Conservation (phyloP, 1,140 invertebrate species). For the Lepidurus packardi region DNA sequence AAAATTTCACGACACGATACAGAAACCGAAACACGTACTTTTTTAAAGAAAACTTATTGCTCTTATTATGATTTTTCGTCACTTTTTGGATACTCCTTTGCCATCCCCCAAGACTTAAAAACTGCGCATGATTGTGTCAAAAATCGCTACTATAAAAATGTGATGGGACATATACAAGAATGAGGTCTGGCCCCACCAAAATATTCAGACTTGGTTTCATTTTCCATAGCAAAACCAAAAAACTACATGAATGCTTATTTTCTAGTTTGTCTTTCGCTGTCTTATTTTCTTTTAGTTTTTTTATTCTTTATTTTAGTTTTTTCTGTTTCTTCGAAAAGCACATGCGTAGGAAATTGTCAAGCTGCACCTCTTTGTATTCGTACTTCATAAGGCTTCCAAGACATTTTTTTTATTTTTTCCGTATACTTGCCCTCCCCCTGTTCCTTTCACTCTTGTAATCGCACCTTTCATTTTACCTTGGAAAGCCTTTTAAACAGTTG, state of each 20-base stretch:
- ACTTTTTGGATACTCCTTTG: not conserved
- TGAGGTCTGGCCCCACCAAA: conserved; percentile 24
- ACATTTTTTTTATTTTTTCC: conserved; percentile 23
- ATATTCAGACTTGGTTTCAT: not conserved
- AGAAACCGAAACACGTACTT: not conserved
- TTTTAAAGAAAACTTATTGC: not conserved
- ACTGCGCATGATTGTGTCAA: conserved; percentile 14
- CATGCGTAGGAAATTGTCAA: not conserved
- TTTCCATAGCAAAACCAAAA: not conserved
- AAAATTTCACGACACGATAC: no score
- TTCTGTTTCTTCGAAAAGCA: conserved; percentile 9
- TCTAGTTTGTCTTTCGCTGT: no score
- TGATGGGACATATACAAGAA: conserved; percentile 24
- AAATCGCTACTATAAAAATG: conserved; percentile 20
- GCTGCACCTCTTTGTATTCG: conserved; percentile 23
- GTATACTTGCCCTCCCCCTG: not conserved
- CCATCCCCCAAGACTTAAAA: not conserved
- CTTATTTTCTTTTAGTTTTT: not conserved
- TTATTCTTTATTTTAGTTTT: not conserved
- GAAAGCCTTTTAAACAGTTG: not conserved
- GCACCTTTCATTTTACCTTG: conserved; percentile 21
- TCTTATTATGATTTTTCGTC: not conserved
- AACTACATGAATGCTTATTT: not conserved
- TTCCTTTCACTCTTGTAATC: conserved; percentile 14
- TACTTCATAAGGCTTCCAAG: conserved; percentile 22